Evolutionary conservation across 37 sponge, comb jelly and placozoan species (phyloP), one percentile per base, ranked within the genome.

Genomic region (Chondrilla cf. caribensis): DNA sequence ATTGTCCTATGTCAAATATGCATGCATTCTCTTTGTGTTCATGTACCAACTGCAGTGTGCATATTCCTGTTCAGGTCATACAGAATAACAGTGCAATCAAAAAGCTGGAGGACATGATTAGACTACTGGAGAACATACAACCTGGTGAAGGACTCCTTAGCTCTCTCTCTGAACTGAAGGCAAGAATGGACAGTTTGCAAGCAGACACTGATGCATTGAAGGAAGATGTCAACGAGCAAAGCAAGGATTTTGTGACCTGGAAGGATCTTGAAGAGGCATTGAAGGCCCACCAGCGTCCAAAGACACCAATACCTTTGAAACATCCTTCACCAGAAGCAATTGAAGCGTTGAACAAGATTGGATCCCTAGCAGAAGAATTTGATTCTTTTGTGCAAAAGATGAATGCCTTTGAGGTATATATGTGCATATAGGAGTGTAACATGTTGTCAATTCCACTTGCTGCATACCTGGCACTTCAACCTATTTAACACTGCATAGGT

Each of bases 291-390:
- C 78, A 44, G 38, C 54, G 42, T 29, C 76, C 76, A 39, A 72
- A 84, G 39, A 39, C 77, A 32, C 77, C 77, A 32, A 54, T 78
- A 47, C 87, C 85, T 25, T 57, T 55, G 2, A 58, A 58, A 18
- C 87, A 82, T 82, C 87, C 87, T 37, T 75, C 83, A 32, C 79
- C 73, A 21, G 87, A 87, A 54, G 83, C 77, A 19, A 29, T 82
- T 65, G 83, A 87, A 26, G 83, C 79, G 3, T 66, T 87, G 78
- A 29, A 77, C 0, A 67, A 82, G 54, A 71, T 90, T 18, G 86
- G 87, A 26, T 84, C 62, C 21, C 81, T 80, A 18, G 6, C 73
- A 5, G 85, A 77, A 38, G 82, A 90, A n/a, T 54, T 89, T 57
- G 58, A 58, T 29, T 58, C 60, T 37, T 65, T 89, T 2, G 3